Evolutionary conservation across 2,797 vertebrate genomes (phyloP).

Genomic region (Urophycis tenuis): DNA sequence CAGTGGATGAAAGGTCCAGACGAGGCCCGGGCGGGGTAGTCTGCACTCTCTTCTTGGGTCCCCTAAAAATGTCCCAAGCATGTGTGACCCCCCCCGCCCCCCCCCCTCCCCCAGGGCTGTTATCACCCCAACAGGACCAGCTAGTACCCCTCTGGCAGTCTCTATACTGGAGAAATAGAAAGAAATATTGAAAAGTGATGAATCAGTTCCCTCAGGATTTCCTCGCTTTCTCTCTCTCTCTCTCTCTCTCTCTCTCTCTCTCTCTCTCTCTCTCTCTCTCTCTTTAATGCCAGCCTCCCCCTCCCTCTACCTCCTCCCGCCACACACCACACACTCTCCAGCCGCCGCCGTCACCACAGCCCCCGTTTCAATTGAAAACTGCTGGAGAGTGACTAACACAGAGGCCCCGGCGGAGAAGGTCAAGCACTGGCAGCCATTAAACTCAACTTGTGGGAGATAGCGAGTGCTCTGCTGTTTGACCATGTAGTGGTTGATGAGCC

Average conservation of each 20-base stretch:
- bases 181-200: conserved; percentile 8
- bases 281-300: conserved; percentile 5
- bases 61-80: conserved; percentile 17
- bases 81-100: background rate
- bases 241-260: conserved; percentile 20
- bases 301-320: conserved; percentile 8
- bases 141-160: background rate
- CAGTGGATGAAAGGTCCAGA: conserved; percentile 38
- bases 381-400: conserved; percentile 59
- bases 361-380: conserved; percentile 57
- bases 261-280: conserved; percentile 11
- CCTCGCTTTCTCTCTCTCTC: background rate
- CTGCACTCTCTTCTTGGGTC: conserved; percentile 20
- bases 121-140: conserved; percentile 13
- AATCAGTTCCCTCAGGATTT: background rate
- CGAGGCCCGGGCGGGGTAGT: conserved; percentile 20
- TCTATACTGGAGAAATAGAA: background rate
- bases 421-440: conserved; percentile 61
- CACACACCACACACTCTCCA: conserved; percentile 28
- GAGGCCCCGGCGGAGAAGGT: conserved; percentile 56
- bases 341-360: conserved; percentile 22
- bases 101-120: background rate
- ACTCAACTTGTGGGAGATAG: conserved; percentile 58
- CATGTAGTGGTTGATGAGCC: conserved; percentile 57
- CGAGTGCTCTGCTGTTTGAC: conserved; percentile 55